Evolutionary conservation across 1,140 invertebrate species (phyloP).

Genomic region (Drosophila gunungcola): DNA sequence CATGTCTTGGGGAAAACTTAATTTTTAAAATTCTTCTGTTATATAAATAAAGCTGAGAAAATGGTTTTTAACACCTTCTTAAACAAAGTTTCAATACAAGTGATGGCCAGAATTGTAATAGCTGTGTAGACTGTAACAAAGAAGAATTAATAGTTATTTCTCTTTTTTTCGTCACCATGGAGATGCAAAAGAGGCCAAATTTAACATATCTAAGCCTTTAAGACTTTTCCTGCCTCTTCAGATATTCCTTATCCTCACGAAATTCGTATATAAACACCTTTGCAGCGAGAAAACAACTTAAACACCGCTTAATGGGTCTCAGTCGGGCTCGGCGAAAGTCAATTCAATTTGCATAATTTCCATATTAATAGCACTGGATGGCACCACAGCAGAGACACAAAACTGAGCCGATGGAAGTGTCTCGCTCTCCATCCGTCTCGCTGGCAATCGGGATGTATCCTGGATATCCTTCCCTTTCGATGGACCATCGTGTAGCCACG

Average conservation of each 20-base stretch:
- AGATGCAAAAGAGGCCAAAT: background rate
- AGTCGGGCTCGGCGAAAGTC: conserved; percentile 44
- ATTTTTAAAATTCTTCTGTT: background rate
- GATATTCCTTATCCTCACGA: conserved; percentile 9
- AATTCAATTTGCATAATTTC: conserved; percentile 75
- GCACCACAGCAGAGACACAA: conserved; percentile 33
- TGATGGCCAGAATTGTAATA: too few relatives aligned
- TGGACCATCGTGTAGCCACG: conserved; percentile 8
- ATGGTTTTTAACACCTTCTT: background rate
- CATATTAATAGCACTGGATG: conserved; percentile 57
- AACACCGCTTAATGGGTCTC: conserved; percentile 37
- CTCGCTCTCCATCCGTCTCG: conserved; percentile 13
- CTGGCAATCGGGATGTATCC: background rate
- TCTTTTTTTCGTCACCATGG: background rate
- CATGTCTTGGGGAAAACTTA: background rate
- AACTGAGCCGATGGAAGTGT: conserved; percentile 27
- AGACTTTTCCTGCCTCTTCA: background rate
- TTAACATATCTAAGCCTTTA: conserved; percentile 9
- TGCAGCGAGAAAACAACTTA: conserved; percentile 24
- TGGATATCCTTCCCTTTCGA: conserved; percentile 8
- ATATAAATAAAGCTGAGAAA: too few relatives aligned
- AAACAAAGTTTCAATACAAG: background rate
- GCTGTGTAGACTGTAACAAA: background rate
- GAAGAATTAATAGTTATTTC: background rate
- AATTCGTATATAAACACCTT: conserved; percentile 41